These are phyloP conservation scores for Eilema sororculum DNA, from an alignment of 2,888 invertebrate genomes.

Conservation along the genomic window DNA sequence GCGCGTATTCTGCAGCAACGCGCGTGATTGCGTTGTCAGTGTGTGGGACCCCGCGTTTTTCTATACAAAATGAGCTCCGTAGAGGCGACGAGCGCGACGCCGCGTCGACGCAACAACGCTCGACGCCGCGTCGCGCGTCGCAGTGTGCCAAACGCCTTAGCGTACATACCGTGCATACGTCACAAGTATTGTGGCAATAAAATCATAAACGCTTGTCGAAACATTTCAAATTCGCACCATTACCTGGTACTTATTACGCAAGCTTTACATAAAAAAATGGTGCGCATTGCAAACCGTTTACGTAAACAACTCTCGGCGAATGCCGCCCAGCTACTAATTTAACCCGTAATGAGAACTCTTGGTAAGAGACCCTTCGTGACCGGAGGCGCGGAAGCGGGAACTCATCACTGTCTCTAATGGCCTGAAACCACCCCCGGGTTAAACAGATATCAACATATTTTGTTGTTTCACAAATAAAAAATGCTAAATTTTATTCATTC, in stretches of 20 bases:
- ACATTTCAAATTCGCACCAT: slow-evolving; percentile 38
- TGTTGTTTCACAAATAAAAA: slow-evolving; percentile 64
- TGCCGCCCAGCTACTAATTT: slow-evolving; percentile 72
- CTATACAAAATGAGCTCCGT: too few species aligned
- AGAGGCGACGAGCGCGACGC: too few species aligned
- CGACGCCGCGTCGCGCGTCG: too few species aligned
- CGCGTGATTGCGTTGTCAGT: too few species aligned
- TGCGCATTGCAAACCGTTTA: slow-evolving; percentile 60
- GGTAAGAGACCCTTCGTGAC: slow-evolving; percentile 69
- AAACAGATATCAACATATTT: slow-evolving; percentile 72
- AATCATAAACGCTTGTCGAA: slow-evolving; percentile 20
- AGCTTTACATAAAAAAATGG: slow-evolving; percentile 55
- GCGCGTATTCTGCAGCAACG: too few species aligned
- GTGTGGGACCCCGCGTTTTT: too few species aligned
- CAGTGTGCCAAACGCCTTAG: too few species aligned
- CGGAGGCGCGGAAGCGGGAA: slow-evolving; percentile 77
- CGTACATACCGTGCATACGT: neutral
- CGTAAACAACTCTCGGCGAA: slow-evolving; percentile 65
- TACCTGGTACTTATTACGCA: slow-evolving; percentile 51
- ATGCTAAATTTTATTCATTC: slow-evolving; percentile 57
- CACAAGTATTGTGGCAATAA: slow-evolving; percentile 2
- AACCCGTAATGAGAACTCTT: slow-evolving; percentile 76
- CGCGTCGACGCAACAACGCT: too few species aligned
- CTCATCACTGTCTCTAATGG: slow-evolving; percentile 80
- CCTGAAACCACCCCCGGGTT: slow-evolving; percentile 72